These are phyloP conservation scores for Nothocercus nigrocapillus DNA, from an alignment of 2,113 vertebrate genomes.

Conservation along the genomic window DNA sequence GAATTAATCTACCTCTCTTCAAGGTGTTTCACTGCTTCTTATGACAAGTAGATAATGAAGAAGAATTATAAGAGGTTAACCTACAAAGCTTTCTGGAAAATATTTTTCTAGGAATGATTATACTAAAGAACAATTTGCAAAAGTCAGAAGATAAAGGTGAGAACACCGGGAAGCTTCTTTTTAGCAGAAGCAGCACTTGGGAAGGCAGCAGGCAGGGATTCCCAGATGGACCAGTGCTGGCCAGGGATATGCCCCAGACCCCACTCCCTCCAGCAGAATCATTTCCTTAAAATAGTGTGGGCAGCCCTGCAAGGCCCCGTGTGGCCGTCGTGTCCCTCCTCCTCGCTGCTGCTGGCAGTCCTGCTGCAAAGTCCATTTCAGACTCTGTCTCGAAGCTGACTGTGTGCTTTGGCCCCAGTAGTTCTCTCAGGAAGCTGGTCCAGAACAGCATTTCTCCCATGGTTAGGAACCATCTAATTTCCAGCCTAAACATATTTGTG, in stretches of 20 bases:
- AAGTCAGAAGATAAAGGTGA: not conserved
- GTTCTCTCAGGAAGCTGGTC: constrained; percentile 47
- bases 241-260: not conserved
- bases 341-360: constrained; percentile 50
- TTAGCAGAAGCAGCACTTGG: not conserved
- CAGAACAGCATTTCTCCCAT: constrained; percentile 47
- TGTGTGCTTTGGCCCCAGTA: constrained; percentile 17
- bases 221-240: not conserved
- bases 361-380: constrained; percentile 47
- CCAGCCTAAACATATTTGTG: constrained; percentile 42
- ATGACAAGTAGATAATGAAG: constrained; percentile 33
- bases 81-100: constrained; percentile 14
- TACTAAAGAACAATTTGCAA: not conserved
- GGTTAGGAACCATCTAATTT: constrained; percentile 41
- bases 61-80: constrained; percentile 22
- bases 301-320: not conserved
- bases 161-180: not conserved
- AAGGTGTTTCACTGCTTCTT: constrained; percentile 28
- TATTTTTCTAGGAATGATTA: not conserved
- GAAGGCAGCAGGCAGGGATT: not conserved
- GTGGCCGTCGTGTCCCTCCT: constrained; percentile 23
- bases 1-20: constrained; percentile 33
- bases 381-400: constrained; percentile 58
- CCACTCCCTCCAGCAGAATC: no score
- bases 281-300: no score